Evolutionary conservation across 23 tunicate genomes (phyloP), one percentile per base, ranked within the genome.

Genomic region (Phallusia fumigata): DNA sequence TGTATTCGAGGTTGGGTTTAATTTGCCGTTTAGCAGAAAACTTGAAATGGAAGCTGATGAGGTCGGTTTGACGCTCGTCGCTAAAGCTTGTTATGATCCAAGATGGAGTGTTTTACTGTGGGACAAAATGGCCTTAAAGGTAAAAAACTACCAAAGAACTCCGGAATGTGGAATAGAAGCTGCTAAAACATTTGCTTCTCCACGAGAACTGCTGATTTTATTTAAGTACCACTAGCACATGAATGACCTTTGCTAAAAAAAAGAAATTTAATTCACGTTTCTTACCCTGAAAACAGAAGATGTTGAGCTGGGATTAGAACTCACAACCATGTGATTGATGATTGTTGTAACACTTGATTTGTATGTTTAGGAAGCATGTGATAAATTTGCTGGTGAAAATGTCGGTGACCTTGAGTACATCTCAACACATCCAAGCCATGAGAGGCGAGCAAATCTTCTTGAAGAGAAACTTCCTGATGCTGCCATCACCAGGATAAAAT

Each of bases 61-160:
- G n/a, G 90, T 94, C 47, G 98, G 98, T 15, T 58, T 86, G 64
- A 82, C 28, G 53, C 45, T 94, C 33, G 88, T 86, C 24, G 31
- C 94, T 15, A 94, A 94, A 80, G 90, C 94, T 36, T 94, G 98
- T 58, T 86, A 82, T 64, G 98, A 94, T 83, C 98, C 98, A 47
- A 85, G 98, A 77, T 83, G 94, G 88, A 81, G 90, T 79, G 98
- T 94, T 40, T 49, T 85, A 44, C 82, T 94, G n/a, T 94, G 94
- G 93, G 94, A 94, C 33, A 94, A 94, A 80, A 79, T 94, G 93
- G 90, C 90, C 0, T 40, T 89, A 18, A 86, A 79, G 75, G 93
- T 84, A 80, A 65, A 36, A 3, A 3, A 3, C 47, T 10, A 40
- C 10, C 8, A 40, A 40, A 40, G 10, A 5, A 40, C 10, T 40